Base-by-base conservation (phyloP, 2,797 vertebrate species). In the Sebastiscus tertius region DNA sequence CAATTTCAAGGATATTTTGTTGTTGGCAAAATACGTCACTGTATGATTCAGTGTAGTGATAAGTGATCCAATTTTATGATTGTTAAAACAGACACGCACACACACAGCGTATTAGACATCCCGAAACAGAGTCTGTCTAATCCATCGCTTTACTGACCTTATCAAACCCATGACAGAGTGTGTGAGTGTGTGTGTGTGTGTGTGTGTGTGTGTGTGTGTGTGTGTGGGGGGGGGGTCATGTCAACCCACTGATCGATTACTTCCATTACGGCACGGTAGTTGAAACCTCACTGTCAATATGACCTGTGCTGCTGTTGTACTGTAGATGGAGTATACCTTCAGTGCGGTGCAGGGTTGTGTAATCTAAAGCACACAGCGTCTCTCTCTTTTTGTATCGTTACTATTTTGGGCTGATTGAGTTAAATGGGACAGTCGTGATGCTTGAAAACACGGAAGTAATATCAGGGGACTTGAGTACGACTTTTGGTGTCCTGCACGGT, bases 401-500 rank as follows among this genome's bases (percentile, higher is more conserved):
- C 39, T 71, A 36, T 83, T 80, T 80, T 67, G 1, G 2, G 31
- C 46, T 64, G 61, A 83, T 27, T 66, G 61, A 77, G 65, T 82
- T 75, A 65, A 79, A 13, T 69, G 63, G 42, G 76, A 69, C 65
- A 60, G 26, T 60, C 9, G 9, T 59, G 65, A 54, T 13, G 29
- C 49, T 49, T 64, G 66, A 75, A 76, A 75, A 75, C 2, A 13
- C 0, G 6, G 12, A 67, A 55, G 34, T 31, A 60, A 73, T 6
- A 14, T 31, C 73, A 39, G 42, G 64, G 68, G 75, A 80, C 24
- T n/a, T 1, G 9, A 76, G 42, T 4, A 10, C 3, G n/a, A 58
- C 16, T 22, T 68, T 24, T 29, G n/a, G 3, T 36, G 71, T 33
- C 2, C 67, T 24, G 24, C 52, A 29, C 1, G 22, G 14, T 46